phyloP scores from a whole-genome alignment of 2,113 vertebrate genomes.

The Triplophysa dalaica region DNA sequence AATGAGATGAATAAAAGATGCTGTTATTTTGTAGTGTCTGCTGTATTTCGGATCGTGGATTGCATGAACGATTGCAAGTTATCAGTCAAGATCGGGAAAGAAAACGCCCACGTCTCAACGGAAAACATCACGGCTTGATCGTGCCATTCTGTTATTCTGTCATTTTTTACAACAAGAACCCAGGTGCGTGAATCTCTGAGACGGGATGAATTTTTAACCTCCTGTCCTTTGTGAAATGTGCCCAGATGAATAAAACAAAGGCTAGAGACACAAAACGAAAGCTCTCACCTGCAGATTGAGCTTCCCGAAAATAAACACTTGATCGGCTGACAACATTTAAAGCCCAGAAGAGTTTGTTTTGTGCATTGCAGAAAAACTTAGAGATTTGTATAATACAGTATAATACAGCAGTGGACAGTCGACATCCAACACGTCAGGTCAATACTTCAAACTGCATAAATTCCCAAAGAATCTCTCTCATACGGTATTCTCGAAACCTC shows the following conservation, averaged over 20 bases:
- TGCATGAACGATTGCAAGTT: slow-evolving; percentile 33
- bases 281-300: slow-evolving; percentile 2
- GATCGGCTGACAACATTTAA: not conserved
- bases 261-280: slow-evolving; percentile 11
- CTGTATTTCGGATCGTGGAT: not conserved
- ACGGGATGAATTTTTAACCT: slow-evolving; percentile 45
- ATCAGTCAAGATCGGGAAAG: not conserved
- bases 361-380: not conserved
- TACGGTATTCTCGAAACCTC: too few species aligned
- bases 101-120: not conserved
- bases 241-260: slow-evolving; percentile 47
- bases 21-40: not conserved
- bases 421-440: too few species aligned
- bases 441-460: not conserved
- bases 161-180: slow-evolving; percentile 18
- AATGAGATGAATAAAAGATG: slow-evolving; percentile 46
- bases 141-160: slow-evolving; percentile 24
- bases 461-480: not conserved
- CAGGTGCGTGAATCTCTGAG: slow-evolving; percentile 17
- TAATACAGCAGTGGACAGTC: too few species aligned
- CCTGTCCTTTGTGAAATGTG: slow-evolving; percentile 36
- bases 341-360: not conserved
- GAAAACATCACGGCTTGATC: slow-evolving; percentile 11
- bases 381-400: not conserved
- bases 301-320: not conserved